A percentile compares a stretch with the other conserved stretches of the same genome.
Evolutionary conservation across 2,888 invertebrate species (phyloP).

Genomic region (Troilus luridus): DNA sequence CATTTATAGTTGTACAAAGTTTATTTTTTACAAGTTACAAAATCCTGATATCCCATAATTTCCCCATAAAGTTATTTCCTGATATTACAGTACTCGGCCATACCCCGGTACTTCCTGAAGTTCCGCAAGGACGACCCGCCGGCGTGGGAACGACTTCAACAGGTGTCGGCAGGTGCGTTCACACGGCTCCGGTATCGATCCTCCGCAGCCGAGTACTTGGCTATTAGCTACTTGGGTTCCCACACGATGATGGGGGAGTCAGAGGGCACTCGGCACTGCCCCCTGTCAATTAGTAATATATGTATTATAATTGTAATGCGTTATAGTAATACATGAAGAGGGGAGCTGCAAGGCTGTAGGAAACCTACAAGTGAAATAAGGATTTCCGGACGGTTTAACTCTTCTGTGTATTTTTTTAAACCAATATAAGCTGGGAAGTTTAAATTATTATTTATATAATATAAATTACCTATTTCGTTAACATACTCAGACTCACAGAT

Average conservation of each 20-base stretch:
- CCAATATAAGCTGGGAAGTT: no score
- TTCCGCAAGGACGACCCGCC: not conserved
- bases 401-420: no score
- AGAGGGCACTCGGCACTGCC: not conserved
- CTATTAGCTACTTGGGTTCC: not conserved
- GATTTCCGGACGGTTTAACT: no score
- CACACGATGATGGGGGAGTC: conserved; percentile 17
- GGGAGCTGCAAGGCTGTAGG: not conserved
- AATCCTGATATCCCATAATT: not conserved
- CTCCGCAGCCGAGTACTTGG: not conserved
- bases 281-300: not conserved
- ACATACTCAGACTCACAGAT: no score
- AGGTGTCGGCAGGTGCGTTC: conserved; percentile 37
- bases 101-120: not conserved
- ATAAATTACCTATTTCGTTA: no score
- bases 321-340: not conserved
- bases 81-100: not conserved
- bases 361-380: not conserved
- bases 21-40: not conserved
- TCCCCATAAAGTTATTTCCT: not conserved
- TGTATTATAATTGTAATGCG: not conserved
- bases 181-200: conserved; percentile 17
- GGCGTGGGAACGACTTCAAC: conserved; percentile 20
- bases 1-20: no score
- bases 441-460: no score